Conservation (phyloP, 2,888 invertebrate genomes). For the Heteropelma amictum region DNA sequence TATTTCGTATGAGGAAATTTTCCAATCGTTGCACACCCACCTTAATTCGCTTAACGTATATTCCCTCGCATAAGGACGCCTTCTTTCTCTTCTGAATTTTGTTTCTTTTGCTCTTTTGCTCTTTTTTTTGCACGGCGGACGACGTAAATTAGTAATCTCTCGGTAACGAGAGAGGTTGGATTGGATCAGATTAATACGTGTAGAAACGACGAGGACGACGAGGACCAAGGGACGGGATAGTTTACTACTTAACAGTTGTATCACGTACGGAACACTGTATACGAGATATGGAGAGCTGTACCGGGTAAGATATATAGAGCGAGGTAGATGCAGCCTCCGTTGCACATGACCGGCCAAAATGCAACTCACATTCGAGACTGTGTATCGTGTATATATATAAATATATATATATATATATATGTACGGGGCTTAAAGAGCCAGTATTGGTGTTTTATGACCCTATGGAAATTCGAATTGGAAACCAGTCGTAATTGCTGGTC, state of each 20-base stretch:
- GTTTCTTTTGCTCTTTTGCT: neutral
- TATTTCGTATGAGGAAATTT: conserved; percentile 23
- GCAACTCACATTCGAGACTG: conserved; percentile 14
- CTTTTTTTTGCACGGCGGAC: neutral
- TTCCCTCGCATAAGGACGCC: neutral
- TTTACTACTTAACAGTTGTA: conserved; percentile 46
- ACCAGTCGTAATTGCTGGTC: conserved; percentile 57
- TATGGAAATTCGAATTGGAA: conserved; percentile 59
- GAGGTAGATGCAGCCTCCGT: conserved; percentile 18
- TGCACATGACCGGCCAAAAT: conserved; percentile 27
- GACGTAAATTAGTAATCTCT: conserved; percentile 48
- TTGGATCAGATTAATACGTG: conserved; percentile 40
- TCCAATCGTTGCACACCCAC: conserved; percentile 23
- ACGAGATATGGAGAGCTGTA: conserved; percentile 8
- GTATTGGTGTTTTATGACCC: conserved; percentile 55
- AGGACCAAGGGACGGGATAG: conserved; percentile 13
- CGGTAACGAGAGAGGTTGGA: conserved; percentile 48
- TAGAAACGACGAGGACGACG: conserved; percentile 38
- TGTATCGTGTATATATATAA: neutral
- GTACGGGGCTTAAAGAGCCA: conserved; percentile 35
- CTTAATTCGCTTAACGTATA: conserved; percentile 25
- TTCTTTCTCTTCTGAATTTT: neutral
- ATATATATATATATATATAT: neutral
- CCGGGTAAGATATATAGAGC: neutral
- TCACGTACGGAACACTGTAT: conserved; percentile 43